A percentile compares a stretch with the other conserved stretches of the same genome.
phyloP scores from a whole-genome alignment of 1,140 invertebrate species.

The Rhyzopertha dominica region DNA sequence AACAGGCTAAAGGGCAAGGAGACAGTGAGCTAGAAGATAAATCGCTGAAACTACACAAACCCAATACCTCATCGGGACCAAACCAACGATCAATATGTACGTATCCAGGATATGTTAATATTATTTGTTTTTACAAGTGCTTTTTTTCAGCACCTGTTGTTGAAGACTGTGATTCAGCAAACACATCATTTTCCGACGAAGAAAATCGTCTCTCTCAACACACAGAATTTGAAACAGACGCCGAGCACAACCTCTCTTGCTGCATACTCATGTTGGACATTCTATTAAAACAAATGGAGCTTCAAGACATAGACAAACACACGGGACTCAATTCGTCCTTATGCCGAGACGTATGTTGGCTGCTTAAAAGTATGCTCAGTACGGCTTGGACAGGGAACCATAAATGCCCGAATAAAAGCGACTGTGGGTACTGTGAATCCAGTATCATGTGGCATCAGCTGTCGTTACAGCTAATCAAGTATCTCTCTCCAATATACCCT shows the following conservation, averaged over 20 bases:
- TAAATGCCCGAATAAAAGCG: constrained; percentile 58
- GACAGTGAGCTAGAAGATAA: constrained; percentile 49
- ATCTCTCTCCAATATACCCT: constrained; percentile 69
- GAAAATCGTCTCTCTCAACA: constrained; percentile 56
- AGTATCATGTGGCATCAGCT: constrained; percentile 92
- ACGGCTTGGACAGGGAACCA: constrained; percentile 71
- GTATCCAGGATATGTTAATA: constrained; percentile 22
- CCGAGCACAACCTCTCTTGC: constrained; percentile 79
- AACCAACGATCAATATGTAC: constrained; percentile 55
- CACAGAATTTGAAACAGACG: constrained; percentile 58
- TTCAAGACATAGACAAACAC: constrained; percentile 85
- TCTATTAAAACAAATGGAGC: constrained; percentile 91
- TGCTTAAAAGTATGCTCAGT: constrained; percentile 79
- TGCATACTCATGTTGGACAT: constrained; percentile 97
- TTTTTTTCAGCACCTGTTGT: constrained; percentile 53
- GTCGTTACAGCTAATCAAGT: constrained; percentile 71
- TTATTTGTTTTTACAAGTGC: neutral
- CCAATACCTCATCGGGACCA: constrained; percentile 36
- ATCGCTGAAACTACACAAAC: constrained; percentile 44
- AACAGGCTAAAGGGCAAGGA: constrained; percentile 56
- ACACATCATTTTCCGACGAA: constrained; percentile 69
- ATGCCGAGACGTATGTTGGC: constrained; percentile 67
- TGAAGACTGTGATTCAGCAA: constrained; percentile 61
- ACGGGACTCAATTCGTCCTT: constrained; percentile 71
- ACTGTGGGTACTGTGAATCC: constrained; percentile 89